Percentiles rank a stretch among this genome's conserved stretches.
These are phyloP conservation scores for Andrena cerasifolii DNA, from an alignment of 1,140 invertebrate species.

Conservation along the genomic window DNA sequence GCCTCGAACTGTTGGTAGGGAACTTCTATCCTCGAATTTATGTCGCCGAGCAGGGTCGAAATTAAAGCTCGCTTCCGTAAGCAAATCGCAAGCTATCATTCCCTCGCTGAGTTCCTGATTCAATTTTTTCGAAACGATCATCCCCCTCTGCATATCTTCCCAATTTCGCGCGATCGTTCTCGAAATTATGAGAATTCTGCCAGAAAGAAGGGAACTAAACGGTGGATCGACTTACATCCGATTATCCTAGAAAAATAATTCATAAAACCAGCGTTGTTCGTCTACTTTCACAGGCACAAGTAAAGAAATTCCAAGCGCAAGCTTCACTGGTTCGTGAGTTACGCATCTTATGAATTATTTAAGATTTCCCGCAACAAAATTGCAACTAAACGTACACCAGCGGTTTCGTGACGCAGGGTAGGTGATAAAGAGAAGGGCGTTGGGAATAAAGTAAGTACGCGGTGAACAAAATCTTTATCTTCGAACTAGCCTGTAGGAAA, in stretches of 20 bases:
- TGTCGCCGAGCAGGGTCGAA: neutral
- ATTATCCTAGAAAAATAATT: no score
- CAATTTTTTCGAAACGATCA: slow-evolving; percentile 11
- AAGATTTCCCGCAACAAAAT: neutral
- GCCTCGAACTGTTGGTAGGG: neutral
- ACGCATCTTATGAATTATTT: slow-evolving; percentile 16
- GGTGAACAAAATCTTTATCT: no score
- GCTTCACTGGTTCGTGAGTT: neutral
- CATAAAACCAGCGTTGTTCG: no score
- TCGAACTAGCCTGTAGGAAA: slow-evolving; percentile 50
- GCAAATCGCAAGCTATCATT: neutral
- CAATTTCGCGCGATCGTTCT: neutral
- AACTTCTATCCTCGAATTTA: slow-evolving; percentile 31
- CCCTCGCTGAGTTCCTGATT: neutral
- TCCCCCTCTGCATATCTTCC: neutral
- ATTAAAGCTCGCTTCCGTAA: slow-evolving; percentile 28
- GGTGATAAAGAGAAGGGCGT: neutral
- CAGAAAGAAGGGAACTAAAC: no score
- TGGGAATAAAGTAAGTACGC: slow-evolving; percentile 37
- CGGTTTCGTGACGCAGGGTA: neutral
- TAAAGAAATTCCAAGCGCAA: neutral
- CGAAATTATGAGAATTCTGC: no score
- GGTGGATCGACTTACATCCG: no score
- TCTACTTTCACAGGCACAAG: no score
- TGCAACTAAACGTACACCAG: neutral